Conservation (phyloP, 2,113 vertebrate genomes). For the Grantiella picta region DNA sequence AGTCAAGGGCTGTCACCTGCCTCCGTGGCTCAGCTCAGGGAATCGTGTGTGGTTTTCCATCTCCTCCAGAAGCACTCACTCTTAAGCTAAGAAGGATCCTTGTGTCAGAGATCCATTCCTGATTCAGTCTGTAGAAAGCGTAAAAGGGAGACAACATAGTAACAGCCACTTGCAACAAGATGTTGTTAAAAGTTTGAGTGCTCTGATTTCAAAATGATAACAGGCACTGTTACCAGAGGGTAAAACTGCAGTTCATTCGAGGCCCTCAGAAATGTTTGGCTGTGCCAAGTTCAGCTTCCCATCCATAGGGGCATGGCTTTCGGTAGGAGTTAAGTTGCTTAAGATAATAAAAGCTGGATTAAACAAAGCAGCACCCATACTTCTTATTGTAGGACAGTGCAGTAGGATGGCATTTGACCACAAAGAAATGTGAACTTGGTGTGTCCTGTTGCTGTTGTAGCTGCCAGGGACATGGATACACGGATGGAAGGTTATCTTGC, state of each 20-base stretch:
- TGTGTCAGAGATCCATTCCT: neutral
- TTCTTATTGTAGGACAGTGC: neutral
- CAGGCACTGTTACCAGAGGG: neutral
- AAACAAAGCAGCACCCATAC: neutral
- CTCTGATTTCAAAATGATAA: neutral
- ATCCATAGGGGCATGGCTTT: neutral
- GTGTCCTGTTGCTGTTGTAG: neutral
- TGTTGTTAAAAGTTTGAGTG: neutral
- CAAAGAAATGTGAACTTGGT: neutral
- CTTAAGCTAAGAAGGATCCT: neutral
- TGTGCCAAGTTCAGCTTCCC: neutral
- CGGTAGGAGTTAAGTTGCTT: neutral
- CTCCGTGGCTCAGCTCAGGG: rapidly evolving
- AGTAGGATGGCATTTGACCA: neutral
- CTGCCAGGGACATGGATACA: neutral
- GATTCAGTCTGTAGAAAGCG: neutral
- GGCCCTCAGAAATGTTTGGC: neutral
- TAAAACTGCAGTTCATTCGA: neutral
- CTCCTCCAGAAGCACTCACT: neutral
- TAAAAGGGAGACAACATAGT: neutral
- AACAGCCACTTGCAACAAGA: neutral
- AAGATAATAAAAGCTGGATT: neutral
- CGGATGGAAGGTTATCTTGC: neutral
- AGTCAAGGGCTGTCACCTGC: neutral
- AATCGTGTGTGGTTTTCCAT: neutral